phyloP scores from a whole-genome alignment of 2,797 vertebrate genomes.

The Carcharodon carcharias region DNA sequence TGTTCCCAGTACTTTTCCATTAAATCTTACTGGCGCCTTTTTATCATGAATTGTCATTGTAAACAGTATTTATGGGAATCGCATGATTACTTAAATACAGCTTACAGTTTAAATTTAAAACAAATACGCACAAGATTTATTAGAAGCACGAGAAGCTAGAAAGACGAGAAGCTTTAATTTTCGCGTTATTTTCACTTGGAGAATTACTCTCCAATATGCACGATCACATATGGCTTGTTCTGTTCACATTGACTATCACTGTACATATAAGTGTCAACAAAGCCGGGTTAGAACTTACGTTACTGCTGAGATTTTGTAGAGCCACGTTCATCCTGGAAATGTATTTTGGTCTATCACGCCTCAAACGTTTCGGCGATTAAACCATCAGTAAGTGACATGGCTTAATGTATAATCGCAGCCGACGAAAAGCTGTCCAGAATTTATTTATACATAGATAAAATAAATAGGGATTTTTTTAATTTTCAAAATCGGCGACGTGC shows the following conservation, averaged over 20 bases:
- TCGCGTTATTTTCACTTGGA: not conserved
- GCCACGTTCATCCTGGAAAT: constrained; percentile 83
- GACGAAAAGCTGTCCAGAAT: not conserved
- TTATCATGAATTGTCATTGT: not conserved
- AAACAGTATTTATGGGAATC: not conserved
- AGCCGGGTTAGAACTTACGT: constrained; percentile 58
- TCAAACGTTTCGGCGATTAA: not conserved
- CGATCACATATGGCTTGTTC: not conserved
- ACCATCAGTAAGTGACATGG: not conserved
- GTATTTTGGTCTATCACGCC: constrained; percentile 12
- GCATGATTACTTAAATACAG: not conserved
- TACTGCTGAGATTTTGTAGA: constrained; percentile 84
- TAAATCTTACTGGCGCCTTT: not conserved
- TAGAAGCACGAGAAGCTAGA: not conserved
- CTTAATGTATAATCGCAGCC: not conserved
- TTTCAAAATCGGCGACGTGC: not conserved
- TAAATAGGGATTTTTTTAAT: not conserved
- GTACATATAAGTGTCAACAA: not conserved
- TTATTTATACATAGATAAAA: not conserved
- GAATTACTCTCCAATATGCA: not conserved
- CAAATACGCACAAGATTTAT: not conserved
- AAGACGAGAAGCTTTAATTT: not conserved
- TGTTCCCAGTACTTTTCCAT: not conserved
- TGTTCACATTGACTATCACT: not conserved
- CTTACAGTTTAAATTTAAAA: not conserved